Evolutionary conservation across 2,888 invertebrate species (phyloP).

Genomic region (Agriotes lineatus): DNA sequence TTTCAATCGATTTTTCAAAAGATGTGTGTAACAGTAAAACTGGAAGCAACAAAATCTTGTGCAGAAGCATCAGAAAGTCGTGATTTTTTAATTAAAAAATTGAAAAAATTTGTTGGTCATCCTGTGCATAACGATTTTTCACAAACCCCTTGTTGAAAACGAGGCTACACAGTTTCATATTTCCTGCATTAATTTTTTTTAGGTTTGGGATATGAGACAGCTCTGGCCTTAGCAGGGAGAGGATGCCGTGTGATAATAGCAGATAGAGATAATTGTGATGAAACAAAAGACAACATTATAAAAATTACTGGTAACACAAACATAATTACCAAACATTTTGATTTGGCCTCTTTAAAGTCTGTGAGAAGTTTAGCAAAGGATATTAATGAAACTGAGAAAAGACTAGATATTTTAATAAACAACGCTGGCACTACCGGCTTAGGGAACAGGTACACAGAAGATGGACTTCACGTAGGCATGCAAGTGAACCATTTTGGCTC

Average conservation of each 20-base stretch:
- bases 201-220: constrained; percentile 62
- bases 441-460: constrained; percentile 67
- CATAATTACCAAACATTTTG: constrained; percentile 63
- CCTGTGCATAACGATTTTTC: no score
- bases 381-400: constrained; percentile 67
- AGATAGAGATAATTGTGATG: constrained; percentile 61
- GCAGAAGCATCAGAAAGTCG: no score
- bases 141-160: no score
- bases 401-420: constrained; percentile 73
- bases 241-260: constrained; percentile 69
- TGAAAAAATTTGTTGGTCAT: no score
- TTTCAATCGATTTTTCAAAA: no score
- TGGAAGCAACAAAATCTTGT: no score
- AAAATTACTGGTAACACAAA: constrained; percentile 56
- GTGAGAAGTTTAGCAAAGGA: constrained; percentile 71
- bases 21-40: no score
- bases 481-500: constrained; percentile 75
- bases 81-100: no score
- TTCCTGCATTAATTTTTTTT: background rate
- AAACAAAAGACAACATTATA: constrained; percentile 52
- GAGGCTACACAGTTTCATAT: no score
- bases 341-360: constrained; percentile 68
- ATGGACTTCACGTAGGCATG: constrained; percentile 73
- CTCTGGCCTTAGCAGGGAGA: constrained; percentile 62
- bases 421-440: constrained; percentile 69